Percentiles rank a stretch among this genome's conserved stretches.
phyloP scores from a whole-genome alignment of 2,113 vertebrate species.

The Marmota flaviventris region DNA sequence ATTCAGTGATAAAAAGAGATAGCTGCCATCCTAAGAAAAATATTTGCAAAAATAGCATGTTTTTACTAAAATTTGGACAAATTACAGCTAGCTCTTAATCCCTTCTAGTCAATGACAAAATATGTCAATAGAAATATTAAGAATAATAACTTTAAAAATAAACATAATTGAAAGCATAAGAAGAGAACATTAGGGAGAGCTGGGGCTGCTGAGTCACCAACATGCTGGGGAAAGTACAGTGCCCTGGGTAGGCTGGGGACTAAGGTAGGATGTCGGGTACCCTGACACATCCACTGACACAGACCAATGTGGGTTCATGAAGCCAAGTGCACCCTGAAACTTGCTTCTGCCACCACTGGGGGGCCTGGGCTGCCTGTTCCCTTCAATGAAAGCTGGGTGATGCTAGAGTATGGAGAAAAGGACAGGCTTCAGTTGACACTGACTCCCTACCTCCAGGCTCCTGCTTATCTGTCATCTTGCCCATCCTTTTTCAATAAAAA shows the following conservation, averaged over 20 bases:
- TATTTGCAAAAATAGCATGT: neutral
- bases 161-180: neutral
- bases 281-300: too few relatives aligned
- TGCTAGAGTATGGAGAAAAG: neutral
- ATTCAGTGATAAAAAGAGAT: neutral
- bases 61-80: neutral
- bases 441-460: neutral
- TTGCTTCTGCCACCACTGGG: neutral
- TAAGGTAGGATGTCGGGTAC: neutral
- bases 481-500: neutral
- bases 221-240: constrained; percentile 34
- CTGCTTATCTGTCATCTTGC: neutral
- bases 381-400: neutral
- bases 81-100: neutral
- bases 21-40: neutral
- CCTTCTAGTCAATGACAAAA: neutral
- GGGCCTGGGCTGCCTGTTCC: too few relatives aligned
- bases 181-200: neutral
- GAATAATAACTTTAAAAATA: neutral
- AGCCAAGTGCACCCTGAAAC: neutral
- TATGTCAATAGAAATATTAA: neutral
- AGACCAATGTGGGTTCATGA: rapidly evolving
- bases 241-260: neutral
- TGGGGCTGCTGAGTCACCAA: constrained; percentile 73
- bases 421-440: neutral